These are phyloP conservation scores for Paraescarpia echinospica DNA, from an alignment of 1,140 invertebrate species.

Conservation along the genomic window DNA sequence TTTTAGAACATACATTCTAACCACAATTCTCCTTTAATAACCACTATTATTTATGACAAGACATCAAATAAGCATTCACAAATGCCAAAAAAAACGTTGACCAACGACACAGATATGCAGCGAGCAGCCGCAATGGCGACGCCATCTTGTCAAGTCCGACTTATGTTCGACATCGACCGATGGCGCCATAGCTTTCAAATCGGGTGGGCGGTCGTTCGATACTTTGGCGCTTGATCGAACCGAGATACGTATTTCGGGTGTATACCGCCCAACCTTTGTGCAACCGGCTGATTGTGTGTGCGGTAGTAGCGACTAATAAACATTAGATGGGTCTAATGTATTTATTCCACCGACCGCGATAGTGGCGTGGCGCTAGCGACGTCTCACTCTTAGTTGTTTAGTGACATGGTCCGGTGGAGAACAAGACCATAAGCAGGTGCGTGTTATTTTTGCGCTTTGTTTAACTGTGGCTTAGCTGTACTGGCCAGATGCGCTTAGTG, in stretches of 20 bases:
- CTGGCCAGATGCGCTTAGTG: too few relatives aligned
- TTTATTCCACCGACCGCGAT: not conserved
- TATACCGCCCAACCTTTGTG: not conserved
- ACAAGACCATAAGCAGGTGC: not conserved
- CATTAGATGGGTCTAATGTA: constrained; percentile 6
- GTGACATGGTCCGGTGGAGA: not conserved
- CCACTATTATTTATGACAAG: not conserved
- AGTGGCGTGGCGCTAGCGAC: not conserved
- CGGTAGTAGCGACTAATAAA: not conserved
- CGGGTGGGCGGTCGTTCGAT: not conserved
- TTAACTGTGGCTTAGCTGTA: not conserved
- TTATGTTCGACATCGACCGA: not conserved
- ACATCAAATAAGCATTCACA: not conserved
- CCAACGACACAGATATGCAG: not conserved
- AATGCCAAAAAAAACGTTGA: not conserved
- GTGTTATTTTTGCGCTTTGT: not conserved
- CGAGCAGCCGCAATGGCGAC: not conserved
- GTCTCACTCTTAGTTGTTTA: not conserved
- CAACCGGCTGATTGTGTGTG: not conserved
- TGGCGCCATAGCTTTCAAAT: not conserved
- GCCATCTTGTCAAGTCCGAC: not conserved
- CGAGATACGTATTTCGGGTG: not conserved
- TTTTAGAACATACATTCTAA: too few relatives aligned
- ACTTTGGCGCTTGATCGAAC: not conserved
- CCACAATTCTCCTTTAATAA: too few relatives aligned